Conservation (phyloP, 2,797 vertebrate genomes). For the Lateolabrax maculatus region DNA sequence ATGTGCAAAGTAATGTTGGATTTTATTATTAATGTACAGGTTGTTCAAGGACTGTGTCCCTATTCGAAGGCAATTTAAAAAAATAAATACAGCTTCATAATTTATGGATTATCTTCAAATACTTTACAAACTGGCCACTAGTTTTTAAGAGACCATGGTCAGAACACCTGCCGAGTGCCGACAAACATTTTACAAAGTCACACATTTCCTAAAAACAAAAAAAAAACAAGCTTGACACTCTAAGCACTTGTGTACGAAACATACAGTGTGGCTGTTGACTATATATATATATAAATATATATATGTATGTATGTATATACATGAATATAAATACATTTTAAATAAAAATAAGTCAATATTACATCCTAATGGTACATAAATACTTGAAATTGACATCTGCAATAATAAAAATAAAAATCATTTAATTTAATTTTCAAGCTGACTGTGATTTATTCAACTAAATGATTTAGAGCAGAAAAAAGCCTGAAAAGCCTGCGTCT, state of each 20-base stretch:
- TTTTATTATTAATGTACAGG: background rate
- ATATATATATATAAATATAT: no score
- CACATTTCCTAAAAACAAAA: background rate
- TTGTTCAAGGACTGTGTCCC: background rate
- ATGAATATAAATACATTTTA: background rate
- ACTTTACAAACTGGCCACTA: background rate
- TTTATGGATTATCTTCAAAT: background rate
- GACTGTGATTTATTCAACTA: conserved; percentile 30
- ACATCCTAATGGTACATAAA: background rate
- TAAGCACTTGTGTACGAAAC: background rate
- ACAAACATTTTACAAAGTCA: background rate
- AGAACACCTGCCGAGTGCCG: background rate
- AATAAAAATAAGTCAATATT: conserved; percentile 6
- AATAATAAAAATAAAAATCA: background rate
- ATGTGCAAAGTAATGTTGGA: background rate
- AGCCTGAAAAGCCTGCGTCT: conserved; percentile 17
- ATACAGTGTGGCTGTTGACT: background rate
- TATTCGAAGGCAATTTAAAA: background rate
- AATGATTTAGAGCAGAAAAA: conserved; percentile 15
- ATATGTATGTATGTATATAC: no score
- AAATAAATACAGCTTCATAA: background rate
- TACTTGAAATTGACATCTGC: background rate
- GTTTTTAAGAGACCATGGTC: background rate
- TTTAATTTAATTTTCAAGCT: background rate
- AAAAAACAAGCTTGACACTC: background rate